Conservation (phyloP, 1,140 invertebrate genomes). For the Lepidurus apus region DNA sequence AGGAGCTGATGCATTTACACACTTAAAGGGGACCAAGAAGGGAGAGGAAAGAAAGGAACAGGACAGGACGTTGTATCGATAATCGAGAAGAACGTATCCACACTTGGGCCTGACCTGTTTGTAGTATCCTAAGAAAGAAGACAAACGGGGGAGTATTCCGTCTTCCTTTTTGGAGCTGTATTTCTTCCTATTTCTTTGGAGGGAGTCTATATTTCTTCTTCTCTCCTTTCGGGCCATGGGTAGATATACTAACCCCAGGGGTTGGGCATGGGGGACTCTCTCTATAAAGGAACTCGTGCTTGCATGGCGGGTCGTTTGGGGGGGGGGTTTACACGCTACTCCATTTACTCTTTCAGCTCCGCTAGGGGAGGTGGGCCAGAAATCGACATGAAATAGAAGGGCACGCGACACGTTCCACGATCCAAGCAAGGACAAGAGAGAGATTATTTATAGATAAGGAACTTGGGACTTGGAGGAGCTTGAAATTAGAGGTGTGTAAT, state of each 20-base stretch:
- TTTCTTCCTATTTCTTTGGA: background rate
- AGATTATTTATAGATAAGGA: background rate
- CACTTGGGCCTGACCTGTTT: background rate
- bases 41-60: background rate
- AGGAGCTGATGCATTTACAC: background rate
- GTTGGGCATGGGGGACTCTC: background rate
- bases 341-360: background rate
- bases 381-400: constrained; percentile 3
- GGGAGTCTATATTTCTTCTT: background rate
- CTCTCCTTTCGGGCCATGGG: background rate
- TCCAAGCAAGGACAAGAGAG: constrained; percentile 1
- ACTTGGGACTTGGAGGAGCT: background rate
- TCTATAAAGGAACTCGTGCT: background rate
- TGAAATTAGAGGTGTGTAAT: background rate
- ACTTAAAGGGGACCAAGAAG: background rate
- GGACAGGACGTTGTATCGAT: background rate
- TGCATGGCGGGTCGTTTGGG: background rate
- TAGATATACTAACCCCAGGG: background rate
- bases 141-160: background rate
- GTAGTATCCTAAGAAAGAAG: background rate
- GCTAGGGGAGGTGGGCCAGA: background rate
- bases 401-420: background rate
- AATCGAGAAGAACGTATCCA: background rate
- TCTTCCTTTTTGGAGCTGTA: background rate
- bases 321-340: background rate